phyloP scores from a whole-genome alignment of 1,140 invertebrate genomes.

The Anastrepha obliqua region DNA sequence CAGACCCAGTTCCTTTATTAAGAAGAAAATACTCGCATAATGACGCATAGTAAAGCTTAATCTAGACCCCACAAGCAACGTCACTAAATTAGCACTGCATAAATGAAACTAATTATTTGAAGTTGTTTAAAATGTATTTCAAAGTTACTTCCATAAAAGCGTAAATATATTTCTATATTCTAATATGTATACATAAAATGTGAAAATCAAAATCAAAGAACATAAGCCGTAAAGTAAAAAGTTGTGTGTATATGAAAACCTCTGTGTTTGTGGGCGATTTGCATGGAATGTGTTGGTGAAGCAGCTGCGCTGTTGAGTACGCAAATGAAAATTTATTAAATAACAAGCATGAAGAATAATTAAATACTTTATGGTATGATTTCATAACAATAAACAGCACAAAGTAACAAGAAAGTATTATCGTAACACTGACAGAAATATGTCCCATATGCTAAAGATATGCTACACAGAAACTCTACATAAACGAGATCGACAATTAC shows the following conservation, averaged over 20 bases:
- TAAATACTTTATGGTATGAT: not conserved
- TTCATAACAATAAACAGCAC: not conserved
- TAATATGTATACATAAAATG: slow-evolving; percentile 4
- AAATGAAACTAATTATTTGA: not conserved
- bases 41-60: too few species aligned
- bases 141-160: slow-evolving; percentile 33
- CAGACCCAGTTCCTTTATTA: too few species aligned
- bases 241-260: not conserved
- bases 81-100: not conserved
- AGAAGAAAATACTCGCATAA: too few species aligned
- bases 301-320: not conserved
- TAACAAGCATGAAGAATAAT: not conserved
- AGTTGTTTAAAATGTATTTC: slow-evolving; percentile 1
- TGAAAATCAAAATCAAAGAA: not conserved
- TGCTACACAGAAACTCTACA: not conserved
- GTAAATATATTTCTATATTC: not conserved
- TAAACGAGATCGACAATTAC: not conserved
- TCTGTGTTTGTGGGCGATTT: not conserved
- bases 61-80: too few species aligned
- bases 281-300: slow-evolving; percentile 27
- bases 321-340: slow-evolving; percentile 15
- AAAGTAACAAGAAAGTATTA: not conserved
- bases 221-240: not conserved
- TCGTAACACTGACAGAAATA: not conserved
- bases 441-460: not conserved